A percentile compares a stretch with the other conserved stretches of the same genome.
Conservation (phyloP, 2,888 invertebrate genomes). For the Salpingus planirostris region DNA sequence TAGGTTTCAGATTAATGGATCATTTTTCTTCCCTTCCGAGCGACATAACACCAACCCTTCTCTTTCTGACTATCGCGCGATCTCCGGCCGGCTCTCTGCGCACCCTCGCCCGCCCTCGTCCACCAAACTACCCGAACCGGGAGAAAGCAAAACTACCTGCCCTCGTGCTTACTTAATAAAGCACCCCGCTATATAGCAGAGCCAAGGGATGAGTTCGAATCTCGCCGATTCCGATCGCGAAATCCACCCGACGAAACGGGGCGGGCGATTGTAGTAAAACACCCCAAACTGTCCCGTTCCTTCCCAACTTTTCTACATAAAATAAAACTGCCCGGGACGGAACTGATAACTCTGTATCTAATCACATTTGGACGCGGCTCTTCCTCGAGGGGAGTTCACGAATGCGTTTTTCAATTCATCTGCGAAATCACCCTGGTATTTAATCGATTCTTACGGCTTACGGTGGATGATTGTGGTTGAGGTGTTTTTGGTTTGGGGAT, state of each 20-base stretch:
- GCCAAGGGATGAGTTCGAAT: constrained; percentile 14
- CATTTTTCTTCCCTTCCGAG: constrained; percentile 57
- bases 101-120: too few species aligned
- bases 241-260: constrained; percentile 15
- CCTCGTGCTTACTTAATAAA: constrained; percentile 8
- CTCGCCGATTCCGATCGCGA: constrained; percentile 7
- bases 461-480: too few species aligned
- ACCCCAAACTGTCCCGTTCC: constrained; percentile 17
- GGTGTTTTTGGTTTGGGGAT: too few species aligned
- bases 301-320: constrained; percentile 30
- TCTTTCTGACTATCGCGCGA: constrained; percentile 10
- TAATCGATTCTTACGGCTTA: too few species aligned
- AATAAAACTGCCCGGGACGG: constrained; percentile 30
- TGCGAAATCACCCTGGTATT: too few species aligned
- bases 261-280: constrained; percentile 17
- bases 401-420: too few species aligned
- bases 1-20: constrained; percentile 74
- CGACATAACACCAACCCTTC: constrained; percentile 40
- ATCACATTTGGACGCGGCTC: constrained; percentile 13
- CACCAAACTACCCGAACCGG: constrained; percentile 6
- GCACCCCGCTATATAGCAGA: constrained; percentile 1
- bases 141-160: constrained; percentile 14
- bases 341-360: constrained; percentile 27
- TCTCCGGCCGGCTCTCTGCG: too few species aligned
- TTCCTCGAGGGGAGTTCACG: too few species aligned